These are phyloP conservation scores for Drosophila cognata DNA, from an alignment of 2,888 invertebrate genomes.

Conservation along the genomic window DNA sequence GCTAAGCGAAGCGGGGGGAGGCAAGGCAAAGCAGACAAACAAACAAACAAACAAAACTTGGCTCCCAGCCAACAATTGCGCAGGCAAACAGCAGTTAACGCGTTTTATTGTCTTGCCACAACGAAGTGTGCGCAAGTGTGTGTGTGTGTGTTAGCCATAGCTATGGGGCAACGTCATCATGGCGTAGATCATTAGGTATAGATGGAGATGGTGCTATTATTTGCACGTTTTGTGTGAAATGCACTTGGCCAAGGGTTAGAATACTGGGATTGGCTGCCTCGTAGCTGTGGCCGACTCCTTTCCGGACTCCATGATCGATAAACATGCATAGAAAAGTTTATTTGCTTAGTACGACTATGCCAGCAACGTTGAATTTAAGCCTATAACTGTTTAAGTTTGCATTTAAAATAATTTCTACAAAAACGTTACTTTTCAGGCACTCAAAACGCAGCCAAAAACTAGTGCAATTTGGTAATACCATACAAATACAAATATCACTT, in stretches of 20 bases:
- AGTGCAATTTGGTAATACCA: slow-evolving; percentile 58
- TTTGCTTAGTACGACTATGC: background rate
- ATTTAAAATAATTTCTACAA: background rate
- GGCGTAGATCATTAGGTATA: slow-evolving; percentile 80
- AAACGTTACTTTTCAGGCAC: background rate
- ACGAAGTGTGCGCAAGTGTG: slow-evolving; percentile 14
- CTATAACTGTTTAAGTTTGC: background rate
- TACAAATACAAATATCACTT: slow-evolving; percentile 58
- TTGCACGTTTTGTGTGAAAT: slow-evolving; percentile 84
- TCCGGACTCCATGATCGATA: slow-evolving; percentile 11
- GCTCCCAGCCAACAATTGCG: slow-evolving; percentile 61
- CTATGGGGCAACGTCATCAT: slow-evolving; percentile 52
- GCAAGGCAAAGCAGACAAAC: slow-evolving; percentile 4
- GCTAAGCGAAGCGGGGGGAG: slow-evolving; percentile 6
- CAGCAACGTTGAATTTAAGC: background rate
- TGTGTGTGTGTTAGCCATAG: slow-evolving; percentile 32
- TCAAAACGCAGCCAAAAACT: slow-evolving; percentile 13
- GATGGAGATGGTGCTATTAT: slow-evolving; percentile 84
- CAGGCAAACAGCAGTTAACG: slow-evolving; percentile 74
- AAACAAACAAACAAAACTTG: slow-evolving; percentile 49
- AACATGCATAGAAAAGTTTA: slow-evolving; percentile 16
- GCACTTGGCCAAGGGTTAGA: slow-evolving; percentile 56
- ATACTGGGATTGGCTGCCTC: slow-evolving; percentile 12
- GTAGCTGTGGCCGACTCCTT: slow-evolving; percentile 11
- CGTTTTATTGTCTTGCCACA: slow-evolving; percentile 73